Evolutionary conservation across 2,888 invertebrate species (phyloP), one percentile per base, ranked within the genome.

Genomic region (Eupithecia abbreviata): DNA sequence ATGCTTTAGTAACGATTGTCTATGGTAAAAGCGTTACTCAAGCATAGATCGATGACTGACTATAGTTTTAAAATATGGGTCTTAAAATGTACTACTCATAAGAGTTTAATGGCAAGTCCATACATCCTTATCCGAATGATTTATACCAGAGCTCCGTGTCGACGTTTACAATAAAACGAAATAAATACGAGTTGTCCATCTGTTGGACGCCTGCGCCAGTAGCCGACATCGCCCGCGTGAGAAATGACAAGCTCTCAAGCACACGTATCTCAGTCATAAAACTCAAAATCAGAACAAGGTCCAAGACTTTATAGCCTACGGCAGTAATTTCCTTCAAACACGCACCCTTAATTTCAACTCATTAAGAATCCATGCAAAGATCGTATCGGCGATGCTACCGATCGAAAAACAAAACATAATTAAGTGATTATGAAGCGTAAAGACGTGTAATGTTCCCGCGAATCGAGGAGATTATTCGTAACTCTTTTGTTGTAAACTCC

Each of bases 391-490:
- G 88, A 89, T 86, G 86, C 85, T 82, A 80, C 84, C 84, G 89
- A 87, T 86, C 81, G 75, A 73, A 87, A 87, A 90, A 87, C 90
- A 88, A 88, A 86, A 89, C 80, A 79, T 51, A 90, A 92, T 91
- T 90, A 91, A 91, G 91, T 90, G 90, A 91, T 92, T 90, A 90
- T 89, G 87, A 87, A 87, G 81, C 83, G 85, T 84, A 86, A 89
- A 88, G 87, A 87, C 86, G 84, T 88, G 55, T 55, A 66, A 77
- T 87, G 89, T 88, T 86, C 86, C 86, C 83, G 65, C 86, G 84
- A 87, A 90, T 87, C 88, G 85, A 90, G 89, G 90, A 90, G 89
- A 45, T 68, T 43, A 43, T 43, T 10, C n/a, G n/a, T 1, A 88
- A 90, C 87, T 89, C 89, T 90, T 91, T 91, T 91, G 90, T 91